phyloP scores from a whole-genome alignment of 2,113 vertebrate species.

The Esox niger region DNA sequence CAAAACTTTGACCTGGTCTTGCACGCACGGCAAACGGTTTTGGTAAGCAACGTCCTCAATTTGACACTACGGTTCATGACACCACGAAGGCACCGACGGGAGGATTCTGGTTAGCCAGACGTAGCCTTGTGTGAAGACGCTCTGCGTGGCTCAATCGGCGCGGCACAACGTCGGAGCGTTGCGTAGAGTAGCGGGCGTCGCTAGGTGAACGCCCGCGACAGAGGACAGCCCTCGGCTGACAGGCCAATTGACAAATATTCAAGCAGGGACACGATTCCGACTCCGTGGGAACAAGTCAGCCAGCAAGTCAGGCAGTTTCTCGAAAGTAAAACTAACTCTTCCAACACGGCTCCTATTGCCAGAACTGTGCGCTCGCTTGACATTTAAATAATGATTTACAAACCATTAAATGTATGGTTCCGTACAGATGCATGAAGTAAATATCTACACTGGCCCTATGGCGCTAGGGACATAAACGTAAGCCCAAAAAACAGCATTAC shows the following conservation, averaged over 20 bases:
- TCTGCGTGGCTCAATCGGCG: conserved; percentile 21
- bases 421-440: neutral
- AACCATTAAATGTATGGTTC: neutral
- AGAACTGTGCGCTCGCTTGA: neutral
- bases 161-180: too few relatives aligned
- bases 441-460: neutral
- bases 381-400: neutral
- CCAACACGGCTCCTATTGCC: neutral
- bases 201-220: too few relatives aligned
- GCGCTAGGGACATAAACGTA: neutral
- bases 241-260: neutral
- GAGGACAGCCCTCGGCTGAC: too few relatives aligned
- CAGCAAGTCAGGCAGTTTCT: neutral
- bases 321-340: neutral
- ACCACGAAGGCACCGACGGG: neutral
- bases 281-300: neutral
- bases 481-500: neutral
- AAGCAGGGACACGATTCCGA: neutral
- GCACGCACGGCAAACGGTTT: conserved; percentile 18
- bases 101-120: conserved; percentile 21
- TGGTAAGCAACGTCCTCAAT: conserved; percentile 19
- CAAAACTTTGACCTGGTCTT: conserved; percentile 57
- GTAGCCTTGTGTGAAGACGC: conserved; percentile 9
- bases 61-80: neutral
- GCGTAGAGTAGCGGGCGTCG: too few relatives aligned